Conservation (phyloP, 1,140 invertebrate genomes). For the Caenorhabditis brenneri region DNA sequence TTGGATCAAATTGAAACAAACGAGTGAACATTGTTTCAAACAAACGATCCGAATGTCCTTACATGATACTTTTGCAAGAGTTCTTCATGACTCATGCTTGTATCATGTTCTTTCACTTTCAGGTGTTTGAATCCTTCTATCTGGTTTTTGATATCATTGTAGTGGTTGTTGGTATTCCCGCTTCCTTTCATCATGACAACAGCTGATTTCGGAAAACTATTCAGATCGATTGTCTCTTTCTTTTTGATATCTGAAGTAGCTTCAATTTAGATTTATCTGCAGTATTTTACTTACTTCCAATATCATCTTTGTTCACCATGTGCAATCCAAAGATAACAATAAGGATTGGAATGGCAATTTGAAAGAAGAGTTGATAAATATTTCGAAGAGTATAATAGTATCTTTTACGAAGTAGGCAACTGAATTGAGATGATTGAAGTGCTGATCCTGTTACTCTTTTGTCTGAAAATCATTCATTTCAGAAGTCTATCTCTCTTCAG, state of each 20-base stretch:
- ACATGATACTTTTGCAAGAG: background rate
- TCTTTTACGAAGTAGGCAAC: conserved; percentile 1
- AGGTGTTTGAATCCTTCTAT: background rate
- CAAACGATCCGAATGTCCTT: background rate
- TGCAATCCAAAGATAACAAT: background rate
- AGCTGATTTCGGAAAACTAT: background rate
- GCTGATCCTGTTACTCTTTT: background rate
- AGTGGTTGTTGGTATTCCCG: background rate
- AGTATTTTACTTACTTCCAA: background rate
- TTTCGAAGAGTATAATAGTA: conserved; percentile 42
- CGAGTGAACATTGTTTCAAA: too few species aligned
- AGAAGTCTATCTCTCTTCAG: too few species aligned
- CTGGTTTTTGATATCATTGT: background rate
- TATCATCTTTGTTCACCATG: background rate
- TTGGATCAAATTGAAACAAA: too few species aligned
- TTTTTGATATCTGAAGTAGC: background rate
- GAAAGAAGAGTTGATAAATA: conserved; percentile 35
- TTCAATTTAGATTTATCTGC: background rate
- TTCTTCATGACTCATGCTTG: background rate
- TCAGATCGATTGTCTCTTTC: background rate
- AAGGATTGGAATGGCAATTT: conserved; percentile 25
- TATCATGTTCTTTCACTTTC: background rate
- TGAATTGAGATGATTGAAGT: background rate
- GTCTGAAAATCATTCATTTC: background rate
- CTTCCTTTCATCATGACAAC: background rate